These are phyloP conservation scores for Camelus dromedarius DNA, from an alignment of 2,113 vertebrate species.

Conservation along the genomic window DNA sequence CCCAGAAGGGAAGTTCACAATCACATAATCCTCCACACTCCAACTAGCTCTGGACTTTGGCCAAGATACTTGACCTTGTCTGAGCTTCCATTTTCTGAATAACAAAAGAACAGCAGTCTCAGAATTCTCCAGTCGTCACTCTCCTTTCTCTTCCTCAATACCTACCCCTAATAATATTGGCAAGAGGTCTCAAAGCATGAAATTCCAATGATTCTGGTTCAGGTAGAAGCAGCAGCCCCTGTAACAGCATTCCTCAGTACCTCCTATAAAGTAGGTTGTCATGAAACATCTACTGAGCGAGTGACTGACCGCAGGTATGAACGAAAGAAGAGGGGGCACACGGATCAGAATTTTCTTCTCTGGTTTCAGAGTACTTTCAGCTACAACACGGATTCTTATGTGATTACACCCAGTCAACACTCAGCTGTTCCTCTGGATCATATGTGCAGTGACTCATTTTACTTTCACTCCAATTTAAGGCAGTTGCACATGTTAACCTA, in stretches of 20 bases:
- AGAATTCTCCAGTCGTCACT: not conserved
- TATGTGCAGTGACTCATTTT: not conserved
- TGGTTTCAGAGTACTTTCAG: not conserved
- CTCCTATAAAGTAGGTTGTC: not conserved
- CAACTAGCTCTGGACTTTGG: not conserved
- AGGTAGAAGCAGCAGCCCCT: not conserved
- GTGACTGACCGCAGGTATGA: not conserved
- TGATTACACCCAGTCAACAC: not conserved
- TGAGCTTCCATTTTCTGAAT: constrained; percentile 23
- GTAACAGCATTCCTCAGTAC: not conserved
- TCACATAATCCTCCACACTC: not conserved
- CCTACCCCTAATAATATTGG: not conserved
- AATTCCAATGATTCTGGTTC: not conserved
- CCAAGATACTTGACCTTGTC: not conserved
- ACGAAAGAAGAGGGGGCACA: not conserved
- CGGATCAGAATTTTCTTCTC: not conserved
- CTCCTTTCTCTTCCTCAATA: not conserved
- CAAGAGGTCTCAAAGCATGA: not conserved
- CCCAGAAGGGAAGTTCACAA: not conserved
- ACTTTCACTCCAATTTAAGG: constrained; percentile 5
- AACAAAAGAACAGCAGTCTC: not conserved
- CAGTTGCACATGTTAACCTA: not conserved
- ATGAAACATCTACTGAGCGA: not conserved
- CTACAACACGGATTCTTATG: not conserved
- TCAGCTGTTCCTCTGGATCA: not conserved